These are phyloP conservation scores for Etheostoma nigrum DNA, from an alignment of 2,797 vertebrate species.

Conservation along the genomic window DNA sequence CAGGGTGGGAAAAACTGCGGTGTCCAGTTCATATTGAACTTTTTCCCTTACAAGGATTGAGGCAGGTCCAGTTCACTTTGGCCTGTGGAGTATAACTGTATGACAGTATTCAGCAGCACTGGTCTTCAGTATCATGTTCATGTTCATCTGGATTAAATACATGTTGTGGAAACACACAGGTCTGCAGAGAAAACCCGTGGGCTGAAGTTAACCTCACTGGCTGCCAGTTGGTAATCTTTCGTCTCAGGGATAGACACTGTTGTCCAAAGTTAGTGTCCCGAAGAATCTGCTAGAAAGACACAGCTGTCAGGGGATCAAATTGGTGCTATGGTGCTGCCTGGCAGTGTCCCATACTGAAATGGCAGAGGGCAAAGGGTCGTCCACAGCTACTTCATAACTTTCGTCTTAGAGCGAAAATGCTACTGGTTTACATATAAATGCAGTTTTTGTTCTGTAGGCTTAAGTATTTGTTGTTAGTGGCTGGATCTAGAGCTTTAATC, in stretches of 20 bases:
- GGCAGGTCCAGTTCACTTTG: conserved; percentile 49
- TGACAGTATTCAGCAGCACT: not conserved
- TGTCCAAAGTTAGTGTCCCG: conserved; percentile 87
- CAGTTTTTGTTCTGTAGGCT: not conserved
- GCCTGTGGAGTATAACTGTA: conserved; percentile 17
- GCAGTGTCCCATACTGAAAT: conserved; percentile 72
- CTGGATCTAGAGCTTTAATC: not conserved
- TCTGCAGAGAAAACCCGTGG: conserved; percentile 51
- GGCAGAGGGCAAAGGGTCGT: conserved; percentile 85
- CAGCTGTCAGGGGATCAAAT: conserved; percentile 89
- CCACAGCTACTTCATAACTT: conserved; percentile 64
- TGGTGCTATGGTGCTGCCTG: conserved; percentile 79
- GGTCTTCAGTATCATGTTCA: conserved; percentile 8
- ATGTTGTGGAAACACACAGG: conserved; percentile 24
- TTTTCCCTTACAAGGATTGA: conserved; percentile 86
- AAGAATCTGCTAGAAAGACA: conserved; percentile 86
- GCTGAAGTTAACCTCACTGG: conserved; percentile 49
- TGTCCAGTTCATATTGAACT: conserved; percentile 80
- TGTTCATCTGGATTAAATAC: conserved; percentile 21
- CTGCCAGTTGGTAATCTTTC: conserved; percentile 76
- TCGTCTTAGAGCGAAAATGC: conserved; percentile 14
- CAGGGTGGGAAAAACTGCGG: conserved; percentile 66
- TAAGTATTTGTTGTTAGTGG: not conserved
- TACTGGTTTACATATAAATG: conserved; percentile 16
- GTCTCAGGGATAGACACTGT: conserved; percentile 79